Percentiles rank a stretch among this genome's conserved stretches.
phyloP scores from a whole-genome alignment of 2,113 vertebrate species.

The Proteles cristata region DNA sequence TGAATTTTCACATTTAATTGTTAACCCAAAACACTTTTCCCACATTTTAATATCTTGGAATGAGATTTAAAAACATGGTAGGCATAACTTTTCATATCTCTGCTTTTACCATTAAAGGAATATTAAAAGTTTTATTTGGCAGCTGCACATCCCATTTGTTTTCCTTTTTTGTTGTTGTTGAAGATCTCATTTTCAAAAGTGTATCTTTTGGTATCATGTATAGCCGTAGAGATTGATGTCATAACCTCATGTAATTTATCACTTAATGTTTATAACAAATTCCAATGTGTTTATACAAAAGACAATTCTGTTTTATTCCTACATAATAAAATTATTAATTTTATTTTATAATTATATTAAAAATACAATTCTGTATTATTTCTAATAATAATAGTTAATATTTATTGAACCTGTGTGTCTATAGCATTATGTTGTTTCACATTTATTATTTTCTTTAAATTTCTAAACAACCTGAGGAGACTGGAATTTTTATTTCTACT shows the following conservation, averaged over 20 bases:
- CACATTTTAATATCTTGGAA: conserved; percentile 16
- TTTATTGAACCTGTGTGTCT: neutral
- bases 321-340: neutral
- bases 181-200: conserved; percentile 34
- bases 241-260: neutral
- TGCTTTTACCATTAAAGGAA: neutral
- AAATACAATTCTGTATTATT: neutral
- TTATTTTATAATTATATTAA: too few species aligned
- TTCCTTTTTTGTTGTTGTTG: neutral
- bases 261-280: neutral
- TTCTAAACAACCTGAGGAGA: conserved; percentile 23
- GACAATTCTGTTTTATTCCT: neutral
- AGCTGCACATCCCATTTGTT: conserved; percentile 24
- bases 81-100: neutral
- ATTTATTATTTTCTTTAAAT: conserved; percentile 49
- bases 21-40: neutral
- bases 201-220: neutral
- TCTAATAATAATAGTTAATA: conserved; percentile 27
- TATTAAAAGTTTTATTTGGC: conserved; percentile 7
- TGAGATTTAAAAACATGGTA: neutral
- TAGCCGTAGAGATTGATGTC: neutral
- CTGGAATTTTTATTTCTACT: neutral
- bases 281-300: neutral
- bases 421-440: neutral
- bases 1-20: conserved; percentile 24